Conservation (phyloP, 2,797 vertebrate species). For the Muscicapa comitata region DNA sequence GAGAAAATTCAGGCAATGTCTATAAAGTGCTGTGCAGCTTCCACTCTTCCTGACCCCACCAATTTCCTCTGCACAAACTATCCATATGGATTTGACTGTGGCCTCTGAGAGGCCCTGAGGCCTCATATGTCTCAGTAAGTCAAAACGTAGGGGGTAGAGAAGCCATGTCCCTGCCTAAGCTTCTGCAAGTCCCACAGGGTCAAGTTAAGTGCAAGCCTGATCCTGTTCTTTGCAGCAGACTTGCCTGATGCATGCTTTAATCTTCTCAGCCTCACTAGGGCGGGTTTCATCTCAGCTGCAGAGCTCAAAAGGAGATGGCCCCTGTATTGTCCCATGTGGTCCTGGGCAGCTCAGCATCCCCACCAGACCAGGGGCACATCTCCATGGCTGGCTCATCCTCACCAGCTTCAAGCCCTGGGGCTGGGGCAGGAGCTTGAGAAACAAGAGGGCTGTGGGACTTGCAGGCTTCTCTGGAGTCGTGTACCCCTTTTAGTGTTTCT, state of each 20-base stretch:
- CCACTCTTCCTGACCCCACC: neutral
- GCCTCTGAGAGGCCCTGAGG: neutral
- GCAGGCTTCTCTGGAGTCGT: neutral
- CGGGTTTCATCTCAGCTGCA: neutral
- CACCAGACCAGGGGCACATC: neutral
- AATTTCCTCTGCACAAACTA: neutral
- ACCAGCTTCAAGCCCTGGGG: neutral
- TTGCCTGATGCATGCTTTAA: neutral
- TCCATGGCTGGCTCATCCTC: neutral
- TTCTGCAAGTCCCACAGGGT: neutral
- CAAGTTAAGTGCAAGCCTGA: slow-evolving; percentile 8
- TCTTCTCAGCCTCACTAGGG: neutral
- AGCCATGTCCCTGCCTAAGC: neutral
- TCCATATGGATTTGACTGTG: neutral
- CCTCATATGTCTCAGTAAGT: neutral
- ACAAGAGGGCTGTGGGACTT: neutral
- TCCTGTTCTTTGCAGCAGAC: neutral
- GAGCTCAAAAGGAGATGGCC: neutral
- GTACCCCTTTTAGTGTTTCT: neutral
- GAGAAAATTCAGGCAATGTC: neutral
- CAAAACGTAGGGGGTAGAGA: neutral
- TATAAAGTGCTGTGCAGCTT: neutral
- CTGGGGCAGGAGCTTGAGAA: neutral
- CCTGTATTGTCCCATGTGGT: accelerated
- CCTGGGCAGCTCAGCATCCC: neutral